These are phyloP conservation scores for Tenebrosternarchus preto DNA, from an alignment of 2,113 vertebrate species.

Conservation along the genomic window DNA sequence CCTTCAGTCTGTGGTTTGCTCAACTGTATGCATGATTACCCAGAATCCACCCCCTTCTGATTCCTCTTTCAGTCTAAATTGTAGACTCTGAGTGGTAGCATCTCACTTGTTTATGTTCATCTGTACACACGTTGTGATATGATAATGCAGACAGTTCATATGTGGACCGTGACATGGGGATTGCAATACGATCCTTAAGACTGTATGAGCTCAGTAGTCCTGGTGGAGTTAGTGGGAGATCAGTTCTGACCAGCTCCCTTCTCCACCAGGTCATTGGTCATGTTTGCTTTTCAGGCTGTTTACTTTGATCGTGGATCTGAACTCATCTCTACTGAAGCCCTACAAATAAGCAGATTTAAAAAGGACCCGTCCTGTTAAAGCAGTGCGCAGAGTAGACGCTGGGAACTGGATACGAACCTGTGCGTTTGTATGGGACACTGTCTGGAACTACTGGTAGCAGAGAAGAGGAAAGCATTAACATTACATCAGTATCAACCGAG, in stretches of 20 bases:
- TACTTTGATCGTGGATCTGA: conserved; percentile 8
- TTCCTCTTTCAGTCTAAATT: background rate
- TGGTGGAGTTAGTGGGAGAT: background rate
- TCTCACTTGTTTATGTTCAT: background rate
- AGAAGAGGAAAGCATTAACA: too few species aligned
- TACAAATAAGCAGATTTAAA: background rate
- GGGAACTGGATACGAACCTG: too few species aligned
- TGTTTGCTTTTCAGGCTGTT: background rate
- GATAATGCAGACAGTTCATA: background rate
- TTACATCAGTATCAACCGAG: too few species aligned
- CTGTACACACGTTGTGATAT: too few species aligned
- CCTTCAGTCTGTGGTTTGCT: background rate
- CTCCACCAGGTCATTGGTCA: conserved; percentile 2
- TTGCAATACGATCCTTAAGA: background rate
- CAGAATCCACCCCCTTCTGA: background rate
- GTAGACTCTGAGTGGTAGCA: background rate
- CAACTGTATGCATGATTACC: background rate
- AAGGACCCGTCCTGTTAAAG: background rate
- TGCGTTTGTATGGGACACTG: too few species aligned
- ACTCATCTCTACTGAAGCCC: background rate
- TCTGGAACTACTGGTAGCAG: too few species aligned
- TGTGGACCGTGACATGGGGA: background rate
- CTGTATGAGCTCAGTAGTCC: too few species aligned
- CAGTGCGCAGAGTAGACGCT: too few species aligned
- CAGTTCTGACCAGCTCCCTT: background rate